phyloP scores from a whole-genome alignment of 2,113 vertebrate species.

The Campylomormyrus numenius region DNA sequence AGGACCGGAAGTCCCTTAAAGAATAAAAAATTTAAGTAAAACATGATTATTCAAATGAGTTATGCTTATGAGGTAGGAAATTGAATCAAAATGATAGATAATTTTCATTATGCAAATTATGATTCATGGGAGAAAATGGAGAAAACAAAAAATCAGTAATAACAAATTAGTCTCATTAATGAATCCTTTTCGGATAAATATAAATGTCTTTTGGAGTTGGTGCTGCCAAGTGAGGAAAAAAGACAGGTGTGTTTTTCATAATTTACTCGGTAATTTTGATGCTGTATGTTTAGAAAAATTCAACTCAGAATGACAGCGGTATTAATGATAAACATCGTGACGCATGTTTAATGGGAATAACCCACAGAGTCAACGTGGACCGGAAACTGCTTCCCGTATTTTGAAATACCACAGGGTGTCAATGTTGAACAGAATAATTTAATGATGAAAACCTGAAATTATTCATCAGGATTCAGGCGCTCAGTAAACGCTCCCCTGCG shows the following conservation, averaged over 20 bases:
- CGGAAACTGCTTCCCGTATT: not conserved
- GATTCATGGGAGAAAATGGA: not conserved
- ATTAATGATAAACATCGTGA: not conserved
- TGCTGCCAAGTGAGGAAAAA: not conserved
- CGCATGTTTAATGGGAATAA: not conserved
- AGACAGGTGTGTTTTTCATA: not conserved
- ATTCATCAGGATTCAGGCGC: not conserved
- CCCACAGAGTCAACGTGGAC: not conserved
- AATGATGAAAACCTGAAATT: not conserved
- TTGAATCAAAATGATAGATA: conserved; percentile 10
- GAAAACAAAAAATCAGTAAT: conserved; percentile 2
- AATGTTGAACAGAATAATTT: not conserved
- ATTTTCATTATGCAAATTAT: not conserved
- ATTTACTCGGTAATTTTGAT: not conserved
- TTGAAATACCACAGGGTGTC: not conserved
- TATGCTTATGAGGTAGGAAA: not conserved
- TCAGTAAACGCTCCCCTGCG: not conserved
- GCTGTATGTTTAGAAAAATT: not conserved
- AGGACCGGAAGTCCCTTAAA: not conserved
- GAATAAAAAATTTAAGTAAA: not conserved
- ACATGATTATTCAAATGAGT: not conserved
- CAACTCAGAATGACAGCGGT: not conserved
- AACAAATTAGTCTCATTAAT: conserved; percentile 2
- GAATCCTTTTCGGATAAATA: not conserved
- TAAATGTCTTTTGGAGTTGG: not conserved